These are phyloP conservation scores for Cossypha dichroa DNA, from an alignment of 2,797 vertebrate species.

Conservation along the genomic window DNA sequence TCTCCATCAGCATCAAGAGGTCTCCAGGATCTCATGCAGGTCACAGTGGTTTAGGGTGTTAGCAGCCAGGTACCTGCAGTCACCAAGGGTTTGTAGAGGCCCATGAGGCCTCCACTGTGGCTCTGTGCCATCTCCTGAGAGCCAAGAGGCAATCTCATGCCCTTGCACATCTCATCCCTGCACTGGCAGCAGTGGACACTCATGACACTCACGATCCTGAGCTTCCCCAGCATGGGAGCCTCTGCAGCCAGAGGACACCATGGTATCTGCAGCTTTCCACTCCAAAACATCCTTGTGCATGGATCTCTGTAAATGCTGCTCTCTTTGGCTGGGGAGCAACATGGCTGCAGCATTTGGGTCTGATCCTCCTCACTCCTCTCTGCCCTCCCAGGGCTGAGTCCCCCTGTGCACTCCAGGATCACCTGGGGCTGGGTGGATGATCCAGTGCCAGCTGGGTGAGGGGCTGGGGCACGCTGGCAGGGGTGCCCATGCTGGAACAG, in stretches of 20 bases:
- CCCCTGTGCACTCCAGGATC: rapidly evolving
- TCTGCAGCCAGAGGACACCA: background rate
- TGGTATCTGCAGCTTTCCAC: background rate
- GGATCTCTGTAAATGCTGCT: background rate
- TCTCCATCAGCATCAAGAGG: background rate
- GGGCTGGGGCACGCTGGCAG: rapidly evolving
- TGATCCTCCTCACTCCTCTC: background rate
- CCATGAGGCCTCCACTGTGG: rapidly evolving
- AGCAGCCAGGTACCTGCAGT: background rate
- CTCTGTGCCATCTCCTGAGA: background rate
- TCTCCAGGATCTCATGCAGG: background rate
- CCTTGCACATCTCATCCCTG: background rate
- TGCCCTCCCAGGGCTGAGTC: background rate
- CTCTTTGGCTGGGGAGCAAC: background rate
- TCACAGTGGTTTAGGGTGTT: background rate
- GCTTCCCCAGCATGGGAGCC: rapidly evolving
- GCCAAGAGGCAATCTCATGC: background rate
- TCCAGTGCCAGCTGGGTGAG: rapidly evolving
- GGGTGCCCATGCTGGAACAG: rapidly evolving
- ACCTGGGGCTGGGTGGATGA: background rate
- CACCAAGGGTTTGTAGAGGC: background rate
- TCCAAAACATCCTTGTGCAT: background rate
- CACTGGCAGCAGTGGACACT: background rate
- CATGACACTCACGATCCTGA: background rate
- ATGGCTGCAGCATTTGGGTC: background rate